These are phyloP conservation scores for Poeciliopsis prolifica DNA, from an alignment of 2,113 vertebrate species.

Conservation along the genomic window DNA sequence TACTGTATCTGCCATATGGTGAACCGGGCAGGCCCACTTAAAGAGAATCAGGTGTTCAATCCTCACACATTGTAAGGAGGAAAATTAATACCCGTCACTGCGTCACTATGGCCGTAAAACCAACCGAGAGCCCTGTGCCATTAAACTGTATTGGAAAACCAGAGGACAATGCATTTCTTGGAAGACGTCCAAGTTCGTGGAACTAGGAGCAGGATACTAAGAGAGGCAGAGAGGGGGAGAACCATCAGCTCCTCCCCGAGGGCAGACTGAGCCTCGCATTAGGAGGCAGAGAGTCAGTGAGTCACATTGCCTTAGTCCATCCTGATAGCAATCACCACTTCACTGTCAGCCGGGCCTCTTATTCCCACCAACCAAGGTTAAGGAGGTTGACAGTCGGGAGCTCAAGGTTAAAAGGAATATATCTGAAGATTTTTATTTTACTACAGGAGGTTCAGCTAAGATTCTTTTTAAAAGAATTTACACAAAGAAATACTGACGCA, in stretches of 20 bases:
- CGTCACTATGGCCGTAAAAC: background rate
- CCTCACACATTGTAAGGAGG: background rate
- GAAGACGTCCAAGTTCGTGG: constrained; percentile 17
- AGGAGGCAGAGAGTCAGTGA: constrained; percentile 58
- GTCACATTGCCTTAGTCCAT: constrained; percentile 72
- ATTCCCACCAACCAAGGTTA: constrained; percentile 53
- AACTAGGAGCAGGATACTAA: constrained; percentile 20
- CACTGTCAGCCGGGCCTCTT: constrained; percentile 57
- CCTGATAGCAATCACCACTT: constrained; percentile 61
- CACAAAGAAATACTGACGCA: background rate
- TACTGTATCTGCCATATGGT: constrained; percentile 46
- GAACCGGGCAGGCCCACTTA: constrained; percentile 19
- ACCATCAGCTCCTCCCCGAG: constrained; percentile 63
- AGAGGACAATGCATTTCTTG: constrained; percentile 3
- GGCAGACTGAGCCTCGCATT: constrained; percentile 58
- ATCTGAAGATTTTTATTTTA: background rate
- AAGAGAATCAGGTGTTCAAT: constrained; percentile 17
- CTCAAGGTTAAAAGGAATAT: constrained; percentile 19
- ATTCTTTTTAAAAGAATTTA: background rate
- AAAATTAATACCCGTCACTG: background rate
- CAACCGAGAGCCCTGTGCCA: background rate
- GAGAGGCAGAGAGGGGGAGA: constrained; percentile 49
- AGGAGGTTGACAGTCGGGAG: constrained; percentile 40
- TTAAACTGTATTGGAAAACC: background rate
- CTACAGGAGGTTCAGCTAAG: background rate